phyloP scores from a whole-genome alignment of 23 tunicate species.

The Styela clava region DNA sequence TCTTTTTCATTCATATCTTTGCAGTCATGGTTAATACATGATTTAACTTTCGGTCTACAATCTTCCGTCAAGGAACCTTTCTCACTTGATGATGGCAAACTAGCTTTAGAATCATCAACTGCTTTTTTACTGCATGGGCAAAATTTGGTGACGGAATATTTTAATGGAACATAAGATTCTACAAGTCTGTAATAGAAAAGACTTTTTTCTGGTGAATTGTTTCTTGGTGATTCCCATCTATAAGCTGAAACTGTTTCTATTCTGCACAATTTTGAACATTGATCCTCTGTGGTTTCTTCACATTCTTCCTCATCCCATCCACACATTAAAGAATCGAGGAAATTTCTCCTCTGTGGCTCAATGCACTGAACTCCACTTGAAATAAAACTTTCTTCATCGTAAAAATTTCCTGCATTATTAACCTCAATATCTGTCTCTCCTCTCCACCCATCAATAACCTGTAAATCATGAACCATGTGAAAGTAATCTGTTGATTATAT shows the following conservation, averaged over 20 bases:
- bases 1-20: too few species aligned
- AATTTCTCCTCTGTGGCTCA: background rate
- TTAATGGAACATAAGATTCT: background rate
- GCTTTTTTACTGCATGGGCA: background rate
- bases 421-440: background rate
- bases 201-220: conserved; percentile 4
- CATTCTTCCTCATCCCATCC: conserved; percentile 11
- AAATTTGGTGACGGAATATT: background rate
- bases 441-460: background rate
- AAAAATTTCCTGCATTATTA: background rate
- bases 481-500: background rate
- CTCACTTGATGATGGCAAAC: background rate
- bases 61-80: too few species aligned
- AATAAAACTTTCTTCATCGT: background rate
- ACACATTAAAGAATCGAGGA: conserved; percentile 21
- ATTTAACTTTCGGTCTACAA: too few species aligned
- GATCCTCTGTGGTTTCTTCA: background rate
- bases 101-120: background rate
- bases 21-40: too few species aligned
- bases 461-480: background rate
- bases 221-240: background rate
- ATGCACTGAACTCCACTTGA: background rate
- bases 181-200: background rate
- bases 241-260: background rate
- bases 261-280: background rate